A percentile compares a stretch with the other conserved stretches of the same genome.
These are phyloP conservation scores for Euphonia xanthogaster DNA, from an alignment of 2,797 vertebrate species.

Conservation along the genomic window DNA sequence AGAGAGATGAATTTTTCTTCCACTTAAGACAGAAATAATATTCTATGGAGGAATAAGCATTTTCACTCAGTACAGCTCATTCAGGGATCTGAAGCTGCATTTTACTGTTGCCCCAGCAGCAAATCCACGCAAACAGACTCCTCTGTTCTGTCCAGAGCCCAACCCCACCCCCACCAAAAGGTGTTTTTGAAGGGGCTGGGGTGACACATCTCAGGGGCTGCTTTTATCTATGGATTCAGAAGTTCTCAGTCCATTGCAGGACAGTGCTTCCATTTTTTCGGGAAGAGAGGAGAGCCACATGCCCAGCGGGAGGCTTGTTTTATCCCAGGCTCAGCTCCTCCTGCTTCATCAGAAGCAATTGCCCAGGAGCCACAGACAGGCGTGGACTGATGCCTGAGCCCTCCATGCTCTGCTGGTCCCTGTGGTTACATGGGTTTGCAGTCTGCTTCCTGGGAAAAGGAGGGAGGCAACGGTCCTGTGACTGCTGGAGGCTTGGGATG, in stretches of 20 bases:
- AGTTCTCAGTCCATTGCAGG: neutral
- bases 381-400: neutral
- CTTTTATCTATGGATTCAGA: neutral
- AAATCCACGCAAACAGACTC: neutral
- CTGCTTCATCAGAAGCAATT: neutral
- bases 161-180: accelerated
- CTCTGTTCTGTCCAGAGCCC: neutral
- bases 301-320: neutral
- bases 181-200: neutral
- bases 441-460: neutral
- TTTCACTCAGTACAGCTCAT: neutral
- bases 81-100: neutral
- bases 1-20: neutral
- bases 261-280: neutral
- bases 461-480: neutral
- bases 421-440: neutral
- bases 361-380: neutral
- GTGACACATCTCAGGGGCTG: accelerated
- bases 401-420: neutral
- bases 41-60: neutral
- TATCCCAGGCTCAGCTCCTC: neutral
- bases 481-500: neutral
- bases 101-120: neutral
- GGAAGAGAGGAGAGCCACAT: neutral
- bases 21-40: neutral